Percentiles rank a stretch among this genome's conserved stretches.
Evolutionary conservation across 2,888 invertebrate species (phyloP).

Genomic region (Metallyticus violacea): DNA sequence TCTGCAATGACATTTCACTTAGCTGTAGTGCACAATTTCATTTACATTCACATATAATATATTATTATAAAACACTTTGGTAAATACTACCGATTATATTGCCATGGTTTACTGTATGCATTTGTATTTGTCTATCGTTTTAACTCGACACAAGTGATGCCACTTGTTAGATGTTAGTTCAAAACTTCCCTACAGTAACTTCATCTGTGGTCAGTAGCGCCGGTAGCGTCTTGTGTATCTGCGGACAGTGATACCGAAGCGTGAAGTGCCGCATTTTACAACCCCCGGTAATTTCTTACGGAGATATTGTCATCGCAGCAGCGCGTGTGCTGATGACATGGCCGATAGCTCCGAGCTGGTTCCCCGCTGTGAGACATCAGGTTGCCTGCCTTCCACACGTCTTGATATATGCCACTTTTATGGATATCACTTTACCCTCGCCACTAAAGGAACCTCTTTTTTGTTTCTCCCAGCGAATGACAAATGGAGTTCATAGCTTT

Average conservation of each 20-base stretch:
- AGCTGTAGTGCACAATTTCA: no score
- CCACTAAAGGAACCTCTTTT: neutral
- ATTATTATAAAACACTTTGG: no score
- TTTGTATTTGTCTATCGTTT: no score
- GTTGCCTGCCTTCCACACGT: neutral
- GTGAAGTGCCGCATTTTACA: neutral
- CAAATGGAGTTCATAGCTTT: neutral
- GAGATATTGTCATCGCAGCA: conserved; percentile 6
- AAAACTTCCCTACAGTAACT: no score
- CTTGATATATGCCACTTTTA: neutral
- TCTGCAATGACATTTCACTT: no score
- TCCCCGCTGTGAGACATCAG: neutral
- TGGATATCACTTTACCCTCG: neutral
- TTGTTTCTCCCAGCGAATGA: neutral
- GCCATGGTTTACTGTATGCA: no score
- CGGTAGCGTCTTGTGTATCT: conserved; percentile 4
- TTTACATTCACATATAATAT: no score
- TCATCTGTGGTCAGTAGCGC: neutral
- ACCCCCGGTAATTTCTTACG: neutral
- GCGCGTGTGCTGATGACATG: neutral
- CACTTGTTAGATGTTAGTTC: no score
- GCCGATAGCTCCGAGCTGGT: neutral
- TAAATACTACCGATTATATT: no score
- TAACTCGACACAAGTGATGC: no score
- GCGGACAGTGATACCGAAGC: neutral